Percentiles rank a stretch among this genome's conserved stretches.
These are phyloP conservation scores for Cossypha heuglini DNA, from an alignment of 2,797 vertebrate species.

Conservation along the genomic window DNA sequence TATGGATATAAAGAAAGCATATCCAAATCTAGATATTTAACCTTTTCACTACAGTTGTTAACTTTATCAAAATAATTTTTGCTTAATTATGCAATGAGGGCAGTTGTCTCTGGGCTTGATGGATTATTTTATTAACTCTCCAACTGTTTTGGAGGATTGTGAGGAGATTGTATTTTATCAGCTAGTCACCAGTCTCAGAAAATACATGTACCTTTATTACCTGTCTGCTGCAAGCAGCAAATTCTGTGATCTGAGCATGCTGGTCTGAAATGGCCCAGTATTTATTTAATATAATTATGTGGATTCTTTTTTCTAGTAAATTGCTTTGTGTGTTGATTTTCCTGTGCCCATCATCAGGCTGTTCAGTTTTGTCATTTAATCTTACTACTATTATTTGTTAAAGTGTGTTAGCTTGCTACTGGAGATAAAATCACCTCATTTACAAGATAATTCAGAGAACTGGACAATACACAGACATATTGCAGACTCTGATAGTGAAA, in stretches of 20 bases:
- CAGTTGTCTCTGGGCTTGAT: not conserved
- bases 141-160: not conserved
- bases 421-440: not conserved
- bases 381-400: not conserved
- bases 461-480: not conserved
- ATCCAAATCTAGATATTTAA: not conserved
- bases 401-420: not conserved
- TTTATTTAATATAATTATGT: not conserved
- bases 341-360: not conserved
- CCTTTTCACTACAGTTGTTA: not conserved
- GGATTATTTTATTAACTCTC: not conserved
- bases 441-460: not conserved
- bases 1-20: not conserved
- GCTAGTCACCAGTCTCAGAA: not conserved
- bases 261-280: not conserved
- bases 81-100: not conserved
- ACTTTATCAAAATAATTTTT: not conserved
- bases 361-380: not conserved
- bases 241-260: not conserved
- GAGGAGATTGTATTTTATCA: not conserved
- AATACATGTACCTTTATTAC: not conserved
- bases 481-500: not conserved
- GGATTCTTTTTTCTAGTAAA: not conserved
- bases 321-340: not conserved
- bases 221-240: not conserved